These are phyloP conservation scores for Cariama cristata DNA, from an alignment of 2,113 vertebrate genomes.

Conservation along the genomic window DNA sequence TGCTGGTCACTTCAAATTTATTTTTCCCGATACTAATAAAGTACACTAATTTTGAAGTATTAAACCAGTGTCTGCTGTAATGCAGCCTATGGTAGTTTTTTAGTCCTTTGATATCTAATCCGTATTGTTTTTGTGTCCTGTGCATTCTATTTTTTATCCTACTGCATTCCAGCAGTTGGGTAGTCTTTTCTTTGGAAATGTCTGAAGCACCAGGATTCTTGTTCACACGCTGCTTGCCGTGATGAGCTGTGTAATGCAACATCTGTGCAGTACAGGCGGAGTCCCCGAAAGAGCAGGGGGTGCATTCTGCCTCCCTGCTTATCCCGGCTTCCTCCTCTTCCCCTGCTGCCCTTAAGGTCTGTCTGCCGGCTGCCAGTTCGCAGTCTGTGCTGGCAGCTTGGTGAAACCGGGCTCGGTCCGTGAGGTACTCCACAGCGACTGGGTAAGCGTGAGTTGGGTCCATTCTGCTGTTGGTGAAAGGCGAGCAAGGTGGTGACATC, in stretches of 20 bases:
- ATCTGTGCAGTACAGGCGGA: neutral
- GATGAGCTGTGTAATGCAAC: neutral
- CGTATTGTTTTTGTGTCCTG: neutral
- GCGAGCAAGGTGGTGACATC: neutral
- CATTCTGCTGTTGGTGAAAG: neutral
- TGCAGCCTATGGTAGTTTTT: neutral
- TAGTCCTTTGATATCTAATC: neutral
- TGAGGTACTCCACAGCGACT: neutral
- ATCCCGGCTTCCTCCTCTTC: neutral
- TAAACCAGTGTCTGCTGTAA: neutral
- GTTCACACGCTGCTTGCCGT: neutral
- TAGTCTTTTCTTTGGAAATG: neutral
- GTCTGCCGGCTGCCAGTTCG: neutral
- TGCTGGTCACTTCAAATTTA: neutral
- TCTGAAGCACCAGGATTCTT: neutral
- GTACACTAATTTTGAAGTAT: neutral
- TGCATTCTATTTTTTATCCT: neutral
- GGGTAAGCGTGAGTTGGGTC: neutral
- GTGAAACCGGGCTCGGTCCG: neutral
- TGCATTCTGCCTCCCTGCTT: neutral
- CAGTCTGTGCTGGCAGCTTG: neutral
- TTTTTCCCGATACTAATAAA: neutral
- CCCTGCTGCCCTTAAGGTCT: neutral
- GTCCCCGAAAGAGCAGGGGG: neutral
- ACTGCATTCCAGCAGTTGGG: neutral